Percentiles rank a stretch among this genome's conserved stretches.
These are phyloP conservation scores for Tachysurus fulvidraco DNA, from an alignment of 2,113 vertebrate genomes.

Conservation along the genomic window DNA sequence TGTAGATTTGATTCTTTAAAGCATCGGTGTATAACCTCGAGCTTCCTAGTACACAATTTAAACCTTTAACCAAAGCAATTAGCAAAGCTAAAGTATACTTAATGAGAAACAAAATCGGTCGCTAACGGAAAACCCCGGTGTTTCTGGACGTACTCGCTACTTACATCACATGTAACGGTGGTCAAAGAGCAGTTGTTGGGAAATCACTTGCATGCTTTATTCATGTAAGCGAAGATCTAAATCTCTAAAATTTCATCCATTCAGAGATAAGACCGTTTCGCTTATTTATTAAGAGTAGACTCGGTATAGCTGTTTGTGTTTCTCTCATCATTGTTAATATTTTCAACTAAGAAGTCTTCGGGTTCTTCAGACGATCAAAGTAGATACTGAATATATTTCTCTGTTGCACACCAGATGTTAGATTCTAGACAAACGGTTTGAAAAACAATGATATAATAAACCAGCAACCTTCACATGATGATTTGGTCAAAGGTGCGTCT, in stretches of 20 bases:
- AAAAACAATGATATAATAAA: not conserved
- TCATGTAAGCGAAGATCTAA: not conserved
- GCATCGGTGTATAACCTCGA: not conserved
- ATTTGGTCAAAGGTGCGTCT: not conserved
- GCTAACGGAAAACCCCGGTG: not conserved
- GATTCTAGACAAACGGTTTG: not conserved
- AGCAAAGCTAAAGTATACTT: too few relatives aligned
- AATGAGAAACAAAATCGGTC: not conserved
- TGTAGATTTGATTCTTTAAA: not conserved
- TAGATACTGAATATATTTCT: not conserved
- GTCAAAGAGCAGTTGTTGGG: not conserved
- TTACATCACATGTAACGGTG: not conserved
- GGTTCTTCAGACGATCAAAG: not conserved
- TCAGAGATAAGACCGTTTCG: not conserved
- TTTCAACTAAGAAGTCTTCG: not conserved
- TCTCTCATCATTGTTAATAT: not conserved
- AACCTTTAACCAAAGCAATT: not conserved
- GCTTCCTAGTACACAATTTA: not conserved
- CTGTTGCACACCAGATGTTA: not conserved
- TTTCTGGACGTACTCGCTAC: not conserved
- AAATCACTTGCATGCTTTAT: not conserved
- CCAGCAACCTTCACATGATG: not conserved
- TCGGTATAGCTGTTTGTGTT: not conserved
- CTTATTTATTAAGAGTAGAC: not conserved
- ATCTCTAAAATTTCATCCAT: not conserved